phyloP scores from a whole-genome alignment of 1,140 invertebrate species.

The Papilio polytes region DNA sequence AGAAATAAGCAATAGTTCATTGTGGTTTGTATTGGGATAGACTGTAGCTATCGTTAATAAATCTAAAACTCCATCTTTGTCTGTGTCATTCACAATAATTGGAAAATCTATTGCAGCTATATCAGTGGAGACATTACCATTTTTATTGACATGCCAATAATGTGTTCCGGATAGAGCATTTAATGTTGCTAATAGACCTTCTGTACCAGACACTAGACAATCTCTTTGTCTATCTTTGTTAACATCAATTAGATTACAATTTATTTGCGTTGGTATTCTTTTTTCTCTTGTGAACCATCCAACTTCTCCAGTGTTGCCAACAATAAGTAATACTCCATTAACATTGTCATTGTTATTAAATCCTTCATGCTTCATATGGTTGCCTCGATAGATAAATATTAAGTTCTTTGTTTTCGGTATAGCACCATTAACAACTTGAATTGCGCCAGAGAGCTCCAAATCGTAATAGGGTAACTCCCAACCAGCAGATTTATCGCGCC shows the following conservation, averaged over 20 bases:
- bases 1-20: conserved; percentile 86
- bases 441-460: conserved; percentile 88
- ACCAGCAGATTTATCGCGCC: conserved; percentile 84
- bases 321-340: conserved; percentile 86
- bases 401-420: conserved; percentile 86
- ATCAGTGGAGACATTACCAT: conserved; percentile 77
- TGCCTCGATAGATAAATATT: conserved; percentile 88
- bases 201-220: conserved; percentile 88
- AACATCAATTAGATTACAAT: conserved; percentile 89
- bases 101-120: conserved; percentile 87
- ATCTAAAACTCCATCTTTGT: conserved; percentile 88
- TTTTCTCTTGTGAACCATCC: conserved; percentile 87
- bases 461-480: conserved; percentile 89
- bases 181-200: conserved; percentile 87
- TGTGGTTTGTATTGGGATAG: conserved; percentile 80
- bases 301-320: conserved; percentile 86
- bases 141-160: conserved; percentile 87
- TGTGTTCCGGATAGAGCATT: conserved; percentile 88
- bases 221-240: conserved; percentile 88
- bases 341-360: conserved; percentile 79
- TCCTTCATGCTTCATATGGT: conserved; percentile 84
- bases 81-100: conserved; percentile 88
- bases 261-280: conserved; percentile 87
- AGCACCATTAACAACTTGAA: conserved; percentile 87
- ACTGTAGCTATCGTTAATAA: conserved; percentile 85